phyloP scores from a whole-genome alignment of 2,888 invertebrate species.

The Caenorhabditis plicata region DNA sequence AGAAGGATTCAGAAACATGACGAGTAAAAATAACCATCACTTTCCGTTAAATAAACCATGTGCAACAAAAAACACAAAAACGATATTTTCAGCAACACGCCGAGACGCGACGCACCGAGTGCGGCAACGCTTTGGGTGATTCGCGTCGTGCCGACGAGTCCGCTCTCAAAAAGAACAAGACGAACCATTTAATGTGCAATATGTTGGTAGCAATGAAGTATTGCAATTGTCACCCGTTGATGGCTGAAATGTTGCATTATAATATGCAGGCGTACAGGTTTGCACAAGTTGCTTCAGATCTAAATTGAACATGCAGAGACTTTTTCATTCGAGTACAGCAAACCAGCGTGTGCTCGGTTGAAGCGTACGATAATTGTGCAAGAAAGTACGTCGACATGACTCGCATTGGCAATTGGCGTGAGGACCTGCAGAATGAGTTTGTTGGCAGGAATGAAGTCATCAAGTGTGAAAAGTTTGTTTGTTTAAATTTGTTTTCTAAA shows the following conservation, averaged over 20 bases:
- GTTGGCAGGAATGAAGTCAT: constrained; percentile 35
- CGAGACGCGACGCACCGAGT: constrained; percentile 41
- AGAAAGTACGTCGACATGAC: constrained; percentile 47
- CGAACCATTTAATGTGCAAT: constrained; percentile 41
- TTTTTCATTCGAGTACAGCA: constrained; percentile 42
- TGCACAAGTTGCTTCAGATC: no score
- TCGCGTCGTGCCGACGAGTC: constrained; percentile 33
- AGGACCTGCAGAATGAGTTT: constrained; percentile 38
- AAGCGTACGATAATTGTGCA: constrained; percentile 54
- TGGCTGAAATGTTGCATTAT: constrained; percentile 39
- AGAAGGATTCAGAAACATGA: no score
- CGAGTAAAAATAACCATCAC: no score
- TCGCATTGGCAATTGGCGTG: constrained; percentile 27
- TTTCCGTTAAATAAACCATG: no score
- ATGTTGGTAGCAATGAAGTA: constrained; percentile 33
- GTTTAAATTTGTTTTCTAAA: neutral
- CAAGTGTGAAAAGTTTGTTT: constrained; percentile 35
- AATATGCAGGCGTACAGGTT: no score
- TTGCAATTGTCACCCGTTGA: constrained; percentile 46
- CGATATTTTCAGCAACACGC: constrained; percentile 33
- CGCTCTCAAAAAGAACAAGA: constrained; percentile 31
- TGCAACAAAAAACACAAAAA: neutral
- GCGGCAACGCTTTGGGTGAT: constrained; percentile 41
- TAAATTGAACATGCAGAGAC: no score
- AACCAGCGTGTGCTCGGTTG: constrained; percentile 49